Evolutionary conservation across 2,113 vertebrate genomes (phyloP), one percentile per base, ranked within the genome.

Genomic region (Amazona guildingii): DNA sequence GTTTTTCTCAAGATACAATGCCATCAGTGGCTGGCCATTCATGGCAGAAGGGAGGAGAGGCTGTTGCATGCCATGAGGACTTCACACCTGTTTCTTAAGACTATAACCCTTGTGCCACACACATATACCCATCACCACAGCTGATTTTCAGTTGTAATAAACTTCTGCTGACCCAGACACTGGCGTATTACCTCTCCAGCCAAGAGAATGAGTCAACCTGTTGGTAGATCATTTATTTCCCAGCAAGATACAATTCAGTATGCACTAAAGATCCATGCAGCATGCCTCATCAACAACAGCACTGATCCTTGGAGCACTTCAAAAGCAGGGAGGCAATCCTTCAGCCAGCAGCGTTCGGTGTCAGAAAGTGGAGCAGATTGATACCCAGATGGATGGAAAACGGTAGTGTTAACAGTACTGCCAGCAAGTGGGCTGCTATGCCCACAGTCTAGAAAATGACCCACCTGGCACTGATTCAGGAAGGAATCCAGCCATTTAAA

Each of bases 71-170:
- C 7, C 21, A 23, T 0, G 3, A 44, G 77, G 17, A 27, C 17
- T 55, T 76, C 39, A 57, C 6, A 37, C 4, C 24, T 61, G 41
- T 64, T 78, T 80, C 64, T 67, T 43, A 46, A 44, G 7, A 84
- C 8, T n/a, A 3, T 9, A 63, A 5, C 17, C 21, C 39, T 17
- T 2, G 0, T 0, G 2, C 9, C 33, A 59, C 55, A 57, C 8
- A n/a, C 11, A 54, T 10, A 27, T 19, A 52, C 31, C 21, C 25
- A 46, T 70, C 41, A 69, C 33, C 23, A 35, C 39, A 54, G 46
- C 49, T 74, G 31, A 1, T 63, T 83, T 63, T 70, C 51, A 70
- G 33, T 55, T 43, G 17, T 41, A 68, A 55, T 44, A 62, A 64
- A 39, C 12, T 72, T 77, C 28, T 74, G 1, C 29, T 68, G 48